phyloP scores from a whole-genome alignment of 1,140 invertebrate genomes.

The Venturia canescens region DNA sequence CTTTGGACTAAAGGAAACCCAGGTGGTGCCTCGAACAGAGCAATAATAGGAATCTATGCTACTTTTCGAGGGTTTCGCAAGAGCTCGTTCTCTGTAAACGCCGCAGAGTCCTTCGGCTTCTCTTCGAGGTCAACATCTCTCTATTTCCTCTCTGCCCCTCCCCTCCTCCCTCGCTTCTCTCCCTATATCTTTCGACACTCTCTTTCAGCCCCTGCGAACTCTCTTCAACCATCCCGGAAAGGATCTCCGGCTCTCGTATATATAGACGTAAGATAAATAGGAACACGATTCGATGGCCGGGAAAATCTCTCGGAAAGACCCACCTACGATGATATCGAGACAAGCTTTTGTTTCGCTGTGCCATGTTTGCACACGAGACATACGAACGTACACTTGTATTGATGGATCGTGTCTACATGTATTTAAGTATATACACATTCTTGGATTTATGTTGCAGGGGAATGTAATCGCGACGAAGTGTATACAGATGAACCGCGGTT shows the following conservation, averaged over 20 bases:
- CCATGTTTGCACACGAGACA: background rate
- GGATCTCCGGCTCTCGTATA: background rate
- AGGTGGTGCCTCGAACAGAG: slow-evolving; percentile 56
- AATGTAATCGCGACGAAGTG: slow-evolving; percentile 12
- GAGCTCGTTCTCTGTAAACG: slow-evolving; percentile 56
- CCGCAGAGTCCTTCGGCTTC: slow-evolving; percentile 19
- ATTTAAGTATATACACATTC: background rate
- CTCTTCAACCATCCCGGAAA: slow-evolving; percentile 3
- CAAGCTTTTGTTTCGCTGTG: slow-evolving; percentile 38
- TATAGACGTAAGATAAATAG: slow-evolving; percentile 41
- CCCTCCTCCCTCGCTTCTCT: slow-evolving; percentile 12
- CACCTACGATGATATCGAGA: background rate
- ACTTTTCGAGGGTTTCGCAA: slow-evolving; percentile 52
- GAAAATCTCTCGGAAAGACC: slow-evolving; percentile 8
- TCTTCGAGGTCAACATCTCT: slow-evolving; percentile 46
- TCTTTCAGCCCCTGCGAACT: background rate
- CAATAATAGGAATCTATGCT: slow-evolving; percentile 59
- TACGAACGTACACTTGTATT: background rate
- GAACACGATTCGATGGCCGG: slow-evolving; percentile 37
- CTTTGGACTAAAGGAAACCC: slow-evolving; percentile 41
- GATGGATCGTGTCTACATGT: background rate
- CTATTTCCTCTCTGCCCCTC: slow-evolving; percentile 12
- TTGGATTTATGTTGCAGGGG: background rate
- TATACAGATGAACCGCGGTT: slow-evolving; percentile 20
- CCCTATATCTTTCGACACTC: background rate